A percentile compares a stretch with the other conserved stretches of the same genome.
Conservation (phyloP, 1,140 invertebrate species). For the Aphis craccivora region DNA sequence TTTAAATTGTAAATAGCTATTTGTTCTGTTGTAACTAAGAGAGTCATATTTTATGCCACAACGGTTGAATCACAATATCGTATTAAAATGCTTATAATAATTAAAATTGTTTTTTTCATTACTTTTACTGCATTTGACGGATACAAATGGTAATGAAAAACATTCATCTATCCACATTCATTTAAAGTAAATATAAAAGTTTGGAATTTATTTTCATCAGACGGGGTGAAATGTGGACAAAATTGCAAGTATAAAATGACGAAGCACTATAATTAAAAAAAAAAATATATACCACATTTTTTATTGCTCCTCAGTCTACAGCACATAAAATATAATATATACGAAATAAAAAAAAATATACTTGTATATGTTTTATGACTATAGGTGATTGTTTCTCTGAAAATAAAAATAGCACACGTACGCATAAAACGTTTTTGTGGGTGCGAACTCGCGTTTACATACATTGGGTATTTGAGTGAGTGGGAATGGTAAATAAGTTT, state of each 20-base stretch:
- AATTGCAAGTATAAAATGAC: background rate
- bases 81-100: background rate
- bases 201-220: background rate
- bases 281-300: background rate
- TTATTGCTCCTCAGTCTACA: background rate
- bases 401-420: background rate
- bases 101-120: background rate
- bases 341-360: background rate
- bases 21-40: background rate
- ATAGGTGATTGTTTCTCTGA: background rate
- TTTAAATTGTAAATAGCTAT: background rate
- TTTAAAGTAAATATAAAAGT: conserved; percentile 22
- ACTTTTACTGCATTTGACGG: background rate
- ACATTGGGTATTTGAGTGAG: background rate
- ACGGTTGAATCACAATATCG: background rate
- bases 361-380: background rate
- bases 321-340: background rate
- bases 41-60: background rate
- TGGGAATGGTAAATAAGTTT: background rate
- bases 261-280: background rate
- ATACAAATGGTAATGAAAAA: background rate
- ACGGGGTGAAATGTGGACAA: background rate
- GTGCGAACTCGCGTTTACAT: background rate
- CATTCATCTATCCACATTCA: background rate
- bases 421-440: background rate